These are phyloP conservation scores for Lepidochitona cinerea DNA, from an alignment of 2,888 invertebrate genomes.

Conservation along the genomic window DNA sequence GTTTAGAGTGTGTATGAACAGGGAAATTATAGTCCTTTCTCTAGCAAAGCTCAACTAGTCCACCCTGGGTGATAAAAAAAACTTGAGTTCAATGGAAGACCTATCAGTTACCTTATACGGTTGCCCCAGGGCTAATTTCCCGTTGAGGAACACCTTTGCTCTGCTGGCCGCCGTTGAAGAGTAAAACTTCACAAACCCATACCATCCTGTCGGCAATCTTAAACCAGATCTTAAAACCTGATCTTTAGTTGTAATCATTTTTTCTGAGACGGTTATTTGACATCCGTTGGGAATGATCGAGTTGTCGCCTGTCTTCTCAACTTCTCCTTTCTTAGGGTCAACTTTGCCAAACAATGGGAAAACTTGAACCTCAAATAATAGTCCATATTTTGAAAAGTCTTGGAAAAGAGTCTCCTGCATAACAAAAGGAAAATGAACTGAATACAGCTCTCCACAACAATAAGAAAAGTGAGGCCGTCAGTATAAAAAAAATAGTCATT, in stretches of 20 bases:
- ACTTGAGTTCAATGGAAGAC: no score
- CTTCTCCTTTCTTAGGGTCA: background rate
- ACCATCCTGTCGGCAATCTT: slow-evolving; percentile 23
- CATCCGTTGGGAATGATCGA: background rate
- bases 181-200: slow-evolving; percentile 58
- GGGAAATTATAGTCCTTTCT: no score
- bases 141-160: slow-evolving; percentile 38
- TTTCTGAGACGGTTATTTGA: background rate
- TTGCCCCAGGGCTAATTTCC: slow-evolving; percentile 32
- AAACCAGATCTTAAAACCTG: background rate
- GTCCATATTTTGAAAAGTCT: slow-evolving; percentile 45
- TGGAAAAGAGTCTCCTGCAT: slow-evolving; percentile 39
- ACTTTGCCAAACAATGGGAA: slow-evolving; percentile 23
- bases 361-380: slow-evolving; percentile 46
- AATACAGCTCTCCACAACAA: no score
- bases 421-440: slow-evolving; percentile 8
- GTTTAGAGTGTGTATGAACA: no score
- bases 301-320: background rate
- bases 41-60: no score
- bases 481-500: no score
- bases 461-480: no score
- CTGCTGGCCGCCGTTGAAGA: slow-evolving; percentile 35
- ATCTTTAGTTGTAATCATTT: background rate
- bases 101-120: background rate
- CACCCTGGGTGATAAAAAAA: no score